Conservation (phyloP, 92 coral and sea anemone species). For the Siderastrea radians region DNA sequence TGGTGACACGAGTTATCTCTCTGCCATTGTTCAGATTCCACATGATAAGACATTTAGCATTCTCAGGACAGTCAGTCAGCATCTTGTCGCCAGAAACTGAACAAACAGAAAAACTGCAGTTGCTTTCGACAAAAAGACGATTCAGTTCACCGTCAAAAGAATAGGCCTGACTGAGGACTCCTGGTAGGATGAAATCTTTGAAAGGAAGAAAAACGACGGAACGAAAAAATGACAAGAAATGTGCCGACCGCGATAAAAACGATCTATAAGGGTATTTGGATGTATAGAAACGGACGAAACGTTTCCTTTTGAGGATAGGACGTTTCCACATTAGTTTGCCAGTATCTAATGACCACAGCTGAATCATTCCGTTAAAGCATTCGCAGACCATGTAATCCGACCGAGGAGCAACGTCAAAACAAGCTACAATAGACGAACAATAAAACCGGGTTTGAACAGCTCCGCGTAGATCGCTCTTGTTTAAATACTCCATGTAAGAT, state of each 20-base stretch:
- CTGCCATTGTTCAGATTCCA: not conserved
- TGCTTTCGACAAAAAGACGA: not conserved
- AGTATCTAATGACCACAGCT: constrained; percentile 4
- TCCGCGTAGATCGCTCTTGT: not conserved
- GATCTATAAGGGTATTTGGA: too few relatives aligned
- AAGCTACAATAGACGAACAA: not conserved
- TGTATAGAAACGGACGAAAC: too few relatives aligned
- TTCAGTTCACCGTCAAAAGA: not conserved
- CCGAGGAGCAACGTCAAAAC: constrained; percentile 9
- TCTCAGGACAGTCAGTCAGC: too few relatives aligned
- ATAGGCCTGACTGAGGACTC: too few relatives aligned
- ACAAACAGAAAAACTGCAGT: not conserved
- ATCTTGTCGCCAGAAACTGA: too few relatives aligned
- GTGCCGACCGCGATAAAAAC: too few relatives aligned
- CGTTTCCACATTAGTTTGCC: not conserved
- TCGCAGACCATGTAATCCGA: constrained; percentile 13
- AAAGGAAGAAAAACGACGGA: constrained; percentile 6
- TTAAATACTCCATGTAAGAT: constrained; percentile 1
- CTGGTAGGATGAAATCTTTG: not conserved
- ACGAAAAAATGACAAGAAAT: constrained; percentile 8
- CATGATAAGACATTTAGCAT: not conserved
- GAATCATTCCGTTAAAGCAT: not conserved
- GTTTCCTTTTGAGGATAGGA: not conserved
- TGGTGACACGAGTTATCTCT: too few relatives aligned
- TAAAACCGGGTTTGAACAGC: not conserved